These are phyloP conservation scores for Drosophila jambulina DNA, from an alignment of 1,140 invertebrate species.

Conservation along the genomic window DNA sequence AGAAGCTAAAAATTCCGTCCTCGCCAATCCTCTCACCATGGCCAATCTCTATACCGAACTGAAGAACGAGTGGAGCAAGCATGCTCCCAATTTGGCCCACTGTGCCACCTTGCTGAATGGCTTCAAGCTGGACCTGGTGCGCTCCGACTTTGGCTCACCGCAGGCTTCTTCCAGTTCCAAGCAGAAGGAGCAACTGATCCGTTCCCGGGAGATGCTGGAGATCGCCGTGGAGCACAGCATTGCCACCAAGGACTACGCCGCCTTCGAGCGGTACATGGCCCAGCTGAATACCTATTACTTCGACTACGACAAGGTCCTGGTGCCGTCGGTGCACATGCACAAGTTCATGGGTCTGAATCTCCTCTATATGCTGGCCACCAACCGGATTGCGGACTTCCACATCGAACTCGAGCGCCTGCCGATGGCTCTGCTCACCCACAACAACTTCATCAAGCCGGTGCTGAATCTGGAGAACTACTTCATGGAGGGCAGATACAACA, in stretches of 20 bases:
- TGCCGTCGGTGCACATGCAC: conserved; percentile 94
- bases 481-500: conserved; percentile 99
- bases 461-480: conserved; percentile 98
- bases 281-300: conserved; percentile 99
- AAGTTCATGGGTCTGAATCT: conserved; percentile 98
- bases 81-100: conserved; percentile 41
- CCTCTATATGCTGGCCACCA: conserved; percentile 97
- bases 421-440: conserved; percentile 94
- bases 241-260: conserved; percentile 95
- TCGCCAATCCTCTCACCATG: conserved; percentile 17
- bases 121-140: conserved; percentile 58
- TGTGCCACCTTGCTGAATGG: conserved; percentile 50
- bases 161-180: background rate
- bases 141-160: conserved; percentile 24
- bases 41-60: conserved; percentile 50
- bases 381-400: conserved; percentile 99
- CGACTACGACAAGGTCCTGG: conserved; percentile 97
- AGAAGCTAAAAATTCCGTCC: background rate
- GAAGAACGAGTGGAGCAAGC: conserved; percentile 63
- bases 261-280: conserved; percentile 98
- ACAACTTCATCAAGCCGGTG: conserved; percentile 97
- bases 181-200: conserved; percentile 42
- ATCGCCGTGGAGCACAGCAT: conserved; percentile 98
- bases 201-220: conserved; percentile 94
- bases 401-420: conserved; percentile 98